Conservation (phyloP, 2,113 vertebrate species). For the Percina caprodes region DNA sequence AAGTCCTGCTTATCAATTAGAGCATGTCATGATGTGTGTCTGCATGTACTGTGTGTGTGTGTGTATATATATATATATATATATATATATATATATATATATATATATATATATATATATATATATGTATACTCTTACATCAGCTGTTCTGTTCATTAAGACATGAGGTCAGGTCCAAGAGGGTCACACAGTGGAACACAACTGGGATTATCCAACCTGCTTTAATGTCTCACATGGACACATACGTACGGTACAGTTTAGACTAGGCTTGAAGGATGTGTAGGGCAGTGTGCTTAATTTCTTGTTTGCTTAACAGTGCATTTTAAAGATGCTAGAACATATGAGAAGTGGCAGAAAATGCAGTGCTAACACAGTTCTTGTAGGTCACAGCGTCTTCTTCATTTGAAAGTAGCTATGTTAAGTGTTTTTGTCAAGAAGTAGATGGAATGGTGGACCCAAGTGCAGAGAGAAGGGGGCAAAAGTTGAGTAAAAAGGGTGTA, state of each 20-base stretch:
- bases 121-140: not conserved
- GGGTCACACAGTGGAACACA: slow-evolving; percentile 41
- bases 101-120: too few relatives aligned
- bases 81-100: too few relatives aligned
- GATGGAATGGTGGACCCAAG: too few relatives aligned
- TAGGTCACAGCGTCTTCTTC: not conserved
- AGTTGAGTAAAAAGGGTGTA: too few relatives aligned
- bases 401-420: not conserved
- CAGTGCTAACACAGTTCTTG: not conserved
- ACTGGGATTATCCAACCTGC: slow-evolving; percentile 45
- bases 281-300: not conserved
- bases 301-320: not conserved
- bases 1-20: not conserved
- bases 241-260: slow-evolving; percentile 24
- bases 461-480: too few relatives aligned
- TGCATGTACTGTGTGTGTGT: not conserved
- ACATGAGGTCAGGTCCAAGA: slow-evolving; percentile 21
- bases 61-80: too few relatives aligned
- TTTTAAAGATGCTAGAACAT: not conserved
- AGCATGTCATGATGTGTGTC: not conserved
- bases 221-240: slow-evolving; percentile 22
- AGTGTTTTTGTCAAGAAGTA: not conserved
- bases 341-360: not conserved
- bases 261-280: not conserved
- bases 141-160: slow-evolving; percentile 37